Conservation (phyloP, 2,797 vertebrate species). For the Ceyx erithaca region DNA sequence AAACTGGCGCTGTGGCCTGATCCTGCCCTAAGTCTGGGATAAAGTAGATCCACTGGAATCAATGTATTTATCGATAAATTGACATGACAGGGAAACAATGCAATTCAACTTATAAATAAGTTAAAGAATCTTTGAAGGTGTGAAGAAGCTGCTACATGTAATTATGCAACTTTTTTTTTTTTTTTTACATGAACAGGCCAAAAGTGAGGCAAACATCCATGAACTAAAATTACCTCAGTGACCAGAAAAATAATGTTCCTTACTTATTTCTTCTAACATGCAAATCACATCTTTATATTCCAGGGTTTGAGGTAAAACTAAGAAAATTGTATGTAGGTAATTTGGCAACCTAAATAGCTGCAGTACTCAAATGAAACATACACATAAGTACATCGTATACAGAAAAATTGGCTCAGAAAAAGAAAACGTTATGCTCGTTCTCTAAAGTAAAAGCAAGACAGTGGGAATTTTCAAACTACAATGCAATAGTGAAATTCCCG, state of each 20-base stretch:
- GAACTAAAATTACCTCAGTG: not conserved
- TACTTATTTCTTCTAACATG: not conserved
- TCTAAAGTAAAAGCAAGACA: not conserved
- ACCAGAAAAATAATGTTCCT: not conserved
- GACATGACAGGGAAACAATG: not conserved
- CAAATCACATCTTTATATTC: not conserved
- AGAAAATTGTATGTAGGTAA: not conserved
- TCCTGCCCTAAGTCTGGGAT: not conserved
- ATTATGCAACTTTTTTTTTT: not conserved
- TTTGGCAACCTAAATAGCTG: not conserved
- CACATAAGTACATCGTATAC: not conserved
- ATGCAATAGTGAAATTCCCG: not conserved
- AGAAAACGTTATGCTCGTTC: not conserved
- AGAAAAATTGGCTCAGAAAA: not conserved
- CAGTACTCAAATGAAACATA: not conserved
- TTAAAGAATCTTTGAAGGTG: not conserved
- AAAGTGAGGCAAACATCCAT: not conserved
- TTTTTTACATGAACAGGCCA: not conserved
- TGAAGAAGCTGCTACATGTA: fast-evolving
- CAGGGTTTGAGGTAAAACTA: not conserved
- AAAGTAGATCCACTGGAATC: not conserved
- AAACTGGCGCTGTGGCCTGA: not conserved
- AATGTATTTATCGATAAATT: not conserved
- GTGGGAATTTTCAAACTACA: fast-evolving
- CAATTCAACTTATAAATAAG: not conserved